A percentile compares a stretch with the other conserved stretches of the same genome.
phyloP scores from a whole-genome alignment of 2,888 invertebrate species.

The Parnassius glacialis region DNA sequence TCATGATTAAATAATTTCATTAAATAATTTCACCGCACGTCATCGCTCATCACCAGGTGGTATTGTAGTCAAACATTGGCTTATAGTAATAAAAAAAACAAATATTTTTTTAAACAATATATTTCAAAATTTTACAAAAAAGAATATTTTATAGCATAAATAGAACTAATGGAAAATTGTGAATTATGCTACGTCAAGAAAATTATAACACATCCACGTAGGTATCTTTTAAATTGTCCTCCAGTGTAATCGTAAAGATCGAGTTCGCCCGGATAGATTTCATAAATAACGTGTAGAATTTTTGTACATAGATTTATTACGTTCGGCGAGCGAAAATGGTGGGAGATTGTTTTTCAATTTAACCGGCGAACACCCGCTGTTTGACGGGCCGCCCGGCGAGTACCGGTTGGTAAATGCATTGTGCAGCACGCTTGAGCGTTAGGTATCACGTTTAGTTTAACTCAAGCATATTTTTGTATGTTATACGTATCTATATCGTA shows the following conservation, averaged over 20 bases:
- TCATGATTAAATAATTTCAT: no score
- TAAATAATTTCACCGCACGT: no score
- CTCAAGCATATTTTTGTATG: not conserved
- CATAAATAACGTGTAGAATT: constrained; percentile 80
- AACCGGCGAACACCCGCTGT: constrained; percentile 75
- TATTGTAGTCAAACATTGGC: no score
- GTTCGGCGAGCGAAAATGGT: constrained; percentile 79
- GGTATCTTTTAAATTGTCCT: constrained; percentile 36
- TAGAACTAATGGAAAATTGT: no score
- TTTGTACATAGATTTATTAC: constrained; percentile 82
- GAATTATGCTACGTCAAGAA: no score
- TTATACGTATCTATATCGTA: not conserved
- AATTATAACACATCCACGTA: no score
- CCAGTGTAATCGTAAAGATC: constrained; percentile 58
- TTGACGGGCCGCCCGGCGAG: constrained; percentile 70
- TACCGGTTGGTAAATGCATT: constrained; percentile 42
- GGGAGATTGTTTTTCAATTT: constrained; percentile 82
- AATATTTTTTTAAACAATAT: no score
- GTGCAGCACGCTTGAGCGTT: constrained; percentile 27
- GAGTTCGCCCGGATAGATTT: constrained; percentile 69
- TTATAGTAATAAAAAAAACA: no score
- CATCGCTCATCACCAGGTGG: no score
- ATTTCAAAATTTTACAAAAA: no score
- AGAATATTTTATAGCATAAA: no score
- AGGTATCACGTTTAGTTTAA: constrained; percentile 13